phyloP scores from a whole-genome alignment of 2,888 invertebrate genomes.

The Drosophila setosimentum region DNA sequence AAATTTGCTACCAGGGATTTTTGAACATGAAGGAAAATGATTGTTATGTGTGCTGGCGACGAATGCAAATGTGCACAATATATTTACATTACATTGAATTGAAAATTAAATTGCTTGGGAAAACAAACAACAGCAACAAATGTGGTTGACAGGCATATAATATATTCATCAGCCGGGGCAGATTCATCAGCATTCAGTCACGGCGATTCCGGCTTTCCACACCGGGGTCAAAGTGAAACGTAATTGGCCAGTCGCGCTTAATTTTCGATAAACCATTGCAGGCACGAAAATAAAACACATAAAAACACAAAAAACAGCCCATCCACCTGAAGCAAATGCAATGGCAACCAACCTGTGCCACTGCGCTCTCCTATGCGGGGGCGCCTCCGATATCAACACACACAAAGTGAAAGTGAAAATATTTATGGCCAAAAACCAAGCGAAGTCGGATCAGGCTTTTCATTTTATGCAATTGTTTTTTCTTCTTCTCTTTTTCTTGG shows the following conservation, averaged over 20 bases:
- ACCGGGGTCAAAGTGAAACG: slow-evolving; percentile 76
- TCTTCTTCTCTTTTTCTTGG: background rate
- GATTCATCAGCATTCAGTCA: slow-evolving; percentile 53
- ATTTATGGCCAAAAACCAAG: slow-evolving; percentile 19
- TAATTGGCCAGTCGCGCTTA: slow-evolving; percentile 78
- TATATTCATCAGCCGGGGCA: slow-evolving; percentile 74
- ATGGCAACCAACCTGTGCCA: slow-evolving; percentile 39
- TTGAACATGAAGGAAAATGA: slow-evolving; percentile 27
- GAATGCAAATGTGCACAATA: slow-evolving; percentile 50
- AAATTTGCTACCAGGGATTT: slow-evolving; percentile 40
- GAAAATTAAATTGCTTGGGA: slow-evolving; percentile 60
- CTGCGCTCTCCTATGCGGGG: slow-evolving; percentile 50
- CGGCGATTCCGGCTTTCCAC: slow-evolving; percentile 65
- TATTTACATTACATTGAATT: slow-evolving; percentile 60
- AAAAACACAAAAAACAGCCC: background rate
- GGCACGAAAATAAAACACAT: slow-evolving; percentile 5
- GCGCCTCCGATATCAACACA: slow-evolving; percentile 67
- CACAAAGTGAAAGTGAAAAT: slow-evolving; percentile 77
- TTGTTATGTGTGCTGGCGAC: slow-evolving; percentile 35
- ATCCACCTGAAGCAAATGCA: slow-evolving; percentile 43
- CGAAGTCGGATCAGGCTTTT: slow-evolving; percentile 41
- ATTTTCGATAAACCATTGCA: slow-evolving; percentile 68
- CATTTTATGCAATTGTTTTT: slow-evolving; percentile 72
- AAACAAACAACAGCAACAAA: slow-evolving; percentile 38
- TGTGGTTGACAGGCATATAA: slow-evolving; percentile 56